Conservation (phyloP, 1,140 invertebrate genomes). For the Rhopalosiphum maidis region DNA sequence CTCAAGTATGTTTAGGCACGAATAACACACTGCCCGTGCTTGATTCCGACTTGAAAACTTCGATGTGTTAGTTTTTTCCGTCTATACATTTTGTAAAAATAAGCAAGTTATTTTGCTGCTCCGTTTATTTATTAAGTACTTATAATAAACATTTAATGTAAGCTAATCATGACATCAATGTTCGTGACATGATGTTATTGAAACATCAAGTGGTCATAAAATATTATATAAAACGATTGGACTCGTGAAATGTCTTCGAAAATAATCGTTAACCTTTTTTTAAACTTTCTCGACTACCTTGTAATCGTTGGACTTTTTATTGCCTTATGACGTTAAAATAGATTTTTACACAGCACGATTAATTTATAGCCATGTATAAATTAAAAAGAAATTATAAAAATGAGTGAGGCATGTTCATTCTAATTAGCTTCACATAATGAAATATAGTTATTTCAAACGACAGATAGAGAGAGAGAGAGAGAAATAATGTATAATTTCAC, state of each 20-base stretch:
- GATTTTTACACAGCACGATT: background rate
- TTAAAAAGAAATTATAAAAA: slow-evolving; percentile 19
- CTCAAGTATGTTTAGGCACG: too few species aligned
- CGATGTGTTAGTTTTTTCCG: background rate
- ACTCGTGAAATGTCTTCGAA: background rate
- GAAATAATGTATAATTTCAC: background rate
- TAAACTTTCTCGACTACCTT: background rate
- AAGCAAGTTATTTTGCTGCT: background rate
- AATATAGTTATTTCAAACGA: background rate
- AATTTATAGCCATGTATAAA: background rate
- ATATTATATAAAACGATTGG: background rate
- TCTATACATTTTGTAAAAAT: background rate
- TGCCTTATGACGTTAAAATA: background rate
- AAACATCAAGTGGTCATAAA: background rate
- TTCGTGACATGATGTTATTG: background rate
- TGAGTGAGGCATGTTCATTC: background rate
- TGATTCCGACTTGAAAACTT: too few species aligned
- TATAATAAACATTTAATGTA: background rate
- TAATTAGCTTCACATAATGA: background rate
- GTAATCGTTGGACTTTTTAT: background rate
- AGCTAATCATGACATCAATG: background rate
- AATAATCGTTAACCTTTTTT: slow-evolving; percentile 1
- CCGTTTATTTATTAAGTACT: background rate
- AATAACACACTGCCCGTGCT: too few species aligned
- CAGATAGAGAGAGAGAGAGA: background rate